phyloP scores from a whole-genome alignment of 1,140 invertebrate species.

The Scylla paramamosain region DNA sequence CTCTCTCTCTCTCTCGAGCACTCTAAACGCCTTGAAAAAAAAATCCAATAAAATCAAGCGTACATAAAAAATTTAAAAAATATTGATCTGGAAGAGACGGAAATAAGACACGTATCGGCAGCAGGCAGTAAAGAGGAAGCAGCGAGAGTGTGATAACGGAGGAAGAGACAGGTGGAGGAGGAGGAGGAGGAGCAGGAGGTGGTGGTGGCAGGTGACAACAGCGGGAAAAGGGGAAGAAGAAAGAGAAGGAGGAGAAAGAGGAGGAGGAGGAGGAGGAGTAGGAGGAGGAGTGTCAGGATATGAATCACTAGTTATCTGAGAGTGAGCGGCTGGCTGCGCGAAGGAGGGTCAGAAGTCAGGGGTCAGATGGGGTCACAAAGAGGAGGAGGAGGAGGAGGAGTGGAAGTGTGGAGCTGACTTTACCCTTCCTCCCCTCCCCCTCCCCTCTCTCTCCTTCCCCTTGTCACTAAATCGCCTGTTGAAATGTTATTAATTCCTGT shows the following conservation, averaged over 20 bases:
- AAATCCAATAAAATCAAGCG: background rate
- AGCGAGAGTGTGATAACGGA: background rate
- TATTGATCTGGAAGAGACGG: background rate
- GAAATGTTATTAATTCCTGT: background rate
- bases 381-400: background rate
- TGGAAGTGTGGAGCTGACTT: background rate
- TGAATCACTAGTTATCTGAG: constrained; percentile 51
- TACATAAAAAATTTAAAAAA: background rate
- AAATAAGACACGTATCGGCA: background rate
- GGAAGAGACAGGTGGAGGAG: background rate
- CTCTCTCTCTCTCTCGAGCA: background rate
- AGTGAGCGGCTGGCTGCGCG: background rate
- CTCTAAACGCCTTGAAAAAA: background rate
- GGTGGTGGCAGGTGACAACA: background rate
- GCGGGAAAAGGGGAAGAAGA: background rate
- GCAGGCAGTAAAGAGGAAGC: no score
- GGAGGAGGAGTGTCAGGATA: constrained; percentile 41
- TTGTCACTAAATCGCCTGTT: background rate
- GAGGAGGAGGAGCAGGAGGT: background rate
- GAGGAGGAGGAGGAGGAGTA: background rate
- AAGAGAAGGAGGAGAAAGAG: background rate
- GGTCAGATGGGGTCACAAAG: constrained; percentile 13
- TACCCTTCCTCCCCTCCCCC: background rate
- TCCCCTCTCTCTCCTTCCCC: background rate
- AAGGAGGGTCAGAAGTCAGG: constrained; percentile 18